These are phyloP conservation scores for Eucera pruinosa DNA, from an alignment of 2,888 invertebrate species.

Conservation along the genomic window DNA sequence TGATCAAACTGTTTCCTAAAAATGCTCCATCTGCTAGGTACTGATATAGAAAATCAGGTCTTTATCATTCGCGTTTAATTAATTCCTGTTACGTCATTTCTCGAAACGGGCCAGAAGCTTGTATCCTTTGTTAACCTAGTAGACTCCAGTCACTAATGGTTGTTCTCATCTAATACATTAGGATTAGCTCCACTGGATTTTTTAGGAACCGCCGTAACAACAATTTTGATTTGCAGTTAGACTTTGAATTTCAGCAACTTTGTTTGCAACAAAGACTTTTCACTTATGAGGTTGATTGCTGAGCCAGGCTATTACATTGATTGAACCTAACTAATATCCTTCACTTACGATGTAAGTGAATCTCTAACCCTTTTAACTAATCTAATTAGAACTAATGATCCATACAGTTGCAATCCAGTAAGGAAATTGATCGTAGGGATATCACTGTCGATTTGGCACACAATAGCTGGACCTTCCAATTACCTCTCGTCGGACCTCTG, in stretches of 20 bases:
- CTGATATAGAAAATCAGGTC: too few species aligned
- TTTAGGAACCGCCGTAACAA: not conserved
- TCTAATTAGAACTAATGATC: not conserved
- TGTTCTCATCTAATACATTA: not conserved
- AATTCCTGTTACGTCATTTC: too few species aligned
- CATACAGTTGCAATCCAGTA: too few species aligned
- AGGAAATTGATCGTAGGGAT: not conserved
- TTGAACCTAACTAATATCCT: not conserved
- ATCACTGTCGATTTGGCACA: not conserved
- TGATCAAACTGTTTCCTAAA: too few species aligned
- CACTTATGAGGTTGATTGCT: not conserved
- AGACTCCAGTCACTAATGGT: not conserved
- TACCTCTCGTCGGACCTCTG: too few species aligned
- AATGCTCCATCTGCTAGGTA: too few species aligned
- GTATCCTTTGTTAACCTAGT: too few species aligned
- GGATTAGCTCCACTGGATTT: slow-evolving; percentile 4
- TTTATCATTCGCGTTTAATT: too few species aligned
- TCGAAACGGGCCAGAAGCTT: too few species aligned
- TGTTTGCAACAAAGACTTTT: slow-evolving; percentile 1
- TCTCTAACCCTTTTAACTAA: not conserved
- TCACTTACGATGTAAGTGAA: not conserved
- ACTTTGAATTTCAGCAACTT: not conserved
- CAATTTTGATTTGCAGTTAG: not conserved
- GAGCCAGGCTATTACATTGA: not conserved
- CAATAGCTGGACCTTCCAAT: not conserved